phyloP scores from a whole-genome alignment of 2,888 invertebrate species.

The Geotrupes spiniger region DNA sequence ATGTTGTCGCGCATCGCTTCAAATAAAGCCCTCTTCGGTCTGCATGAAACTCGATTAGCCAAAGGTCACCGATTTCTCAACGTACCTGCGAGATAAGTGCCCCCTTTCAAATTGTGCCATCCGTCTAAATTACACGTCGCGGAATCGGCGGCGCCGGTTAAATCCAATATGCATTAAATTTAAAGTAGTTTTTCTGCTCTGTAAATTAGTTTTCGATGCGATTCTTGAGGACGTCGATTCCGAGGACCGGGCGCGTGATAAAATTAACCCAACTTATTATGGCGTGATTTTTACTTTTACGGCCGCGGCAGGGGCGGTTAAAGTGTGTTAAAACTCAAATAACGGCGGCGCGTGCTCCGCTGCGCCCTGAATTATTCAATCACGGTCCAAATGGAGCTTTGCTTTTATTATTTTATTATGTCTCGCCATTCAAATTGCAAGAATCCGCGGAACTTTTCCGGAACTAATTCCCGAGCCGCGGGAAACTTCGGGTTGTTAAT shows the following conservation, averaged over 20 bases:
- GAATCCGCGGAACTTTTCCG: conserved; percentile 34
- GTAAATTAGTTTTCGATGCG: too few relatives aligned
- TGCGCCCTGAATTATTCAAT: conserved; percentile 40
- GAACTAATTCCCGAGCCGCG: conserved; percentile 37
- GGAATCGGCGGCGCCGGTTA: too few relatives aligned
- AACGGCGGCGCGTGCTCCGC: conserved; percentile 35
- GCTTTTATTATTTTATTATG: conserved; percentile 41
- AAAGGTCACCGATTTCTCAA: too few relatives aligned
- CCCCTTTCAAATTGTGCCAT: too few relatives aligned
- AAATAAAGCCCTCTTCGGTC: too few relatives aligned
- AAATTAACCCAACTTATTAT: conserved; percentile 22
- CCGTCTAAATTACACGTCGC: too few relatives aligned
- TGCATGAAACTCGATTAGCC: too few relatives aligned
- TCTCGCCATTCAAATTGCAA: conserved; percentile 38
- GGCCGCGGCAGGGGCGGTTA: conserved; percentile 28
- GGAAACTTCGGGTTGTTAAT: conserved; percentile 39
- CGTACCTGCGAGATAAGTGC: too few relatives aligned
- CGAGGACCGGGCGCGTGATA: conserved; percentile 21
- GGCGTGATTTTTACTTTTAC: conserved; percentile 31
- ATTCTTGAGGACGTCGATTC: too few relatives aligned
- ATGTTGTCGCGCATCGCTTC: too few relatives aligned
- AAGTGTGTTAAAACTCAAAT: conserved; percentile 40
- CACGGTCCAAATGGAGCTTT: conserved; percentile 34
- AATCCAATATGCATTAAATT: too few relatives aligned
- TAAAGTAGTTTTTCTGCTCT: too few relatives aligned